These are phyloP conservation scores for Enteromius unitaeniatus DNA, from an alignment of 2,797 vertebrate genomes.

Conservation along the genomic window DNA sequence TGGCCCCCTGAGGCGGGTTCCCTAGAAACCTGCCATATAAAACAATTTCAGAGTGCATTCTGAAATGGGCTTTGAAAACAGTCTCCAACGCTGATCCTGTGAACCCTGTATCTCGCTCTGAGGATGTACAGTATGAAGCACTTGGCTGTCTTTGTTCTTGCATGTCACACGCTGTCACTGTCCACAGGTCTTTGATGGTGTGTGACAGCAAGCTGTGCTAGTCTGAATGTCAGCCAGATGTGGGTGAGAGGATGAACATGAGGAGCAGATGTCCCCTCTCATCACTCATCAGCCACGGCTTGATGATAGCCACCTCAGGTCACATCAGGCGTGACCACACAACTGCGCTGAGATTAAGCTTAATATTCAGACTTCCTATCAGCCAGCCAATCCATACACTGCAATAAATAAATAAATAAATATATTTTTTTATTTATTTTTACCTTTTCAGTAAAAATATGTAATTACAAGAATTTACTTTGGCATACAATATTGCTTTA, in stretches of 20 bases:
- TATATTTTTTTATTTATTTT: background rate
- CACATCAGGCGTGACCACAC: slow-evolving; percentile 11
- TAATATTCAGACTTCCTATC: slow-evolving; percentile 19
- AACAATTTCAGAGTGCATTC: slow-evolving; percentile 8
- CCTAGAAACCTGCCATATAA: slow-evolving; percentile 15
- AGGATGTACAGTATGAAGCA: slow-evolving; percentile 29
- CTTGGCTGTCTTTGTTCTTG: slow-evolving; percentile 41
- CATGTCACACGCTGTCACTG: slow-evolving; percentile 51
- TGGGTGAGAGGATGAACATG: slow-evolving; percentile 63
- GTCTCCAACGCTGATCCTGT: background rate
- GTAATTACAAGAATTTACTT: no score
- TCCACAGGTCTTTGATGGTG: slow-evolving; percentile 58
- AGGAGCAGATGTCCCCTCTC: slow-evolving; percentile 59
- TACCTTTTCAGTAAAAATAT: background rate
- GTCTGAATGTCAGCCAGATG: slow-evolving; percentile 59
- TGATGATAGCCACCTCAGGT: slow-evolving; percentile 47
- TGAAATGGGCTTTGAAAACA: slow-evolving; percentile 7
- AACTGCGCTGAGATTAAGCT: background rate
- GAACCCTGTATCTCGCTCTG: slow-evolving; percentile 3
- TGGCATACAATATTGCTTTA: no score
- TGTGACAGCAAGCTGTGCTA: slow-evolving; percentile 65
- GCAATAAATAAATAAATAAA: background rate
- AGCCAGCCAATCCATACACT: background rate
- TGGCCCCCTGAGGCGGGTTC: background rate
- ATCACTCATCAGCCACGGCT: slow-evolving; percentile 47